Evolutionary conservation across 2,888 invertebrate genomes (phyloP).

Genomic region (Lepidocyrtinus sp.): DNA sequence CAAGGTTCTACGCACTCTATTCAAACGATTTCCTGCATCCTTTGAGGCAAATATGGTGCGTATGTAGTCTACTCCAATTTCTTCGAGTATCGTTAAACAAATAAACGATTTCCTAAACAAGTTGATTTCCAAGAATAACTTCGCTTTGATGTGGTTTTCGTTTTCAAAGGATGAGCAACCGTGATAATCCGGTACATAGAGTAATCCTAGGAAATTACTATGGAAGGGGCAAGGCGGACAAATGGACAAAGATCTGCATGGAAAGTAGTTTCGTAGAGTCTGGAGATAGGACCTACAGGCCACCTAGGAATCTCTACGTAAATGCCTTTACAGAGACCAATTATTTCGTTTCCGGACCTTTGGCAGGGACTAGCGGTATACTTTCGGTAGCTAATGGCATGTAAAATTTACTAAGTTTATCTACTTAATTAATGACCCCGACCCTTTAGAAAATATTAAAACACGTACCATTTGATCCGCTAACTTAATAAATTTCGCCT

Average conservation of each 20-base stretch:
- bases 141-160: neutral
- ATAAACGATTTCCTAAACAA: no score
- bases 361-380: constrained; percentile 45
- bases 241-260: constrained; percentile 52
- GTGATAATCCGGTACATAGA: constrained; percentile 51
- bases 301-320: constrained; percentile 58
- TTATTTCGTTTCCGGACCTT: constrained; percentile 54
- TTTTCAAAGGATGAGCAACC: constrained; percentile 47
- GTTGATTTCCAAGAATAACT: neutral
- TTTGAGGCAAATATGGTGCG: constrained; percentile 49
- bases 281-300: constrained; percentile 44
- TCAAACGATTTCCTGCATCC: constrained; percentile 43
- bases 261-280: constrained; percentile 48
- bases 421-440: neutral
- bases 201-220: constrained; percentile 49
- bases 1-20: constrained; percentile 49
- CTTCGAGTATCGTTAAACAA: neutral
- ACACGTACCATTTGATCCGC: neutral
- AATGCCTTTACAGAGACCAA: constrained; percentile 60
- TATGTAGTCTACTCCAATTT: neutral
- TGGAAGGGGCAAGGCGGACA: constrained; percentile 31
- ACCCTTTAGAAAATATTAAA: neutral
- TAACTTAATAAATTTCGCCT: neutral
- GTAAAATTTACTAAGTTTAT: neutral
- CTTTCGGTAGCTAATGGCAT: neutral